These are phyloP conservation scores for Corvus cornix DNA, from an alignment of 2,113 vertebrate species.

Conservation along the genomic window DNA sequence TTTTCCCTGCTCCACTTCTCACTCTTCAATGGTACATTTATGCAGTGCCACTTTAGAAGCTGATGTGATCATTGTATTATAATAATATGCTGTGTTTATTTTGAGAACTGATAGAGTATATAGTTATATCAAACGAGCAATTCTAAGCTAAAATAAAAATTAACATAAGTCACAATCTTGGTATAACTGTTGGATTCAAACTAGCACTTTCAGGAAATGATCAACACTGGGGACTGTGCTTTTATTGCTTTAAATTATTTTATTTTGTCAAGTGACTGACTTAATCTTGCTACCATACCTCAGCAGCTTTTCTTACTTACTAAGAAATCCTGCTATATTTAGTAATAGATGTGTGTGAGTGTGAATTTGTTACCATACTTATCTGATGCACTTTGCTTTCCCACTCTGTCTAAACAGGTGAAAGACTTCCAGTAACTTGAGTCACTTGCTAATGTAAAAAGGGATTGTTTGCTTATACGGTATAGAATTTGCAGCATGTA, in stretches of 20 bases:
- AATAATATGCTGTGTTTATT: slow-evolving; percentile 27
- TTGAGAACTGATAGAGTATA: neutral
- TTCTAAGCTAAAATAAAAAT: neutral
- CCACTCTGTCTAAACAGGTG: neutral
- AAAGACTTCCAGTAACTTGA: neutral
- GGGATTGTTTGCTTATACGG: neutral
- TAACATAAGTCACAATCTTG: neutral
- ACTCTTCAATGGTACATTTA: neutral
- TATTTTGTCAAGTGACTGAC: slow-evolving; percentile 15
- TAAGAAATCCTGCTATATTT: slow-evolving; percentile 70
- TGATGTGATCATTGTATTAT: slow-evolving; percentile 37
- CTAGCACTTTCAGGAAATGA: neutral
- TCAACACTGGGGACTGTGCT: neutral
- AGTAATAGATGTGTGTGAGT: slow-evolving; percentile 53
- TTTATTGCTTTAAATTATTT: neutral
- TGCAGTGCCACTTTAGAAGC: slow-evolving; percentile 46
- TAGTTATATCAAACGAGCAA: neutral
- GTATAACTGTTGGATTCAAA: neutral
- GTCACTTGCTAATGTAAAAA: neutral
- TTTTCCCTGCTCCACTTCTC: neutral
- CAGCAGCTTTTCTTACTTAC: slow-evolving; percentile 39
- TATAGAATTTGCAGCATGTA: neutral
- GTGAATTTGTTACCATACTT: slow-evolving; percentile 52
- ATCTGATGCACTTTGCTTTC: slow-evolving; percentile 40
- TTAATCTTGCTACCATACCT: slow-evolving; percentile 51